These are phyloP conservation scores for Heterocephalus glaber DNA, from an alignment of 2,113 vertebrate species.

Conservation along the genomic window DNA sequence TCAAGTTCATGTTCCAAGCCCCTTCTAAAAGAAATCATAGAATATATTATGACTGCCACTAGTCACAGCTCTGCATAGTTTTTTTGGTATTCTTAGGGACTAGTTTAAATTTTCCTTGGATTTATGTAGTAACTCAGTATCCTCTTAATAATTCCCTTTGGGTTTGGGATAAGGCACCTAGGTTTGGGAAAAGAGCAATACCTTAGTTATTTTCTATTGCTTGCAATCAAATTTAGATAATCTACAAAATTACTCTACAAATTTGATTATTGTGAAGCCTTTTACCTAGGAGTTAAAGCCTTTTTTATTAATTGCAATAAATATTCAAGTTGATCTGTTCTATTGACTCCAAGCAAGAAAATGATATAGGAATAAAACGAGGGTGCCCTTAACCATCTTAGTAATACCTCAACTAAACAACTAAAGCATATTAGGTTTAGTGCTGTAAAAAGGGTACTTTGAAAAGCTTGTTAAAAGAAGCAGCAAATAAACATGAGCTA, in stretches of 20 bases:
- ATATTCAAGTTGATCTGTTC: not conserved
- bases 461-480: slow-evolving; percentile 19
- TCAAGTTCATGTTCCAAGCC: fast-evolving
- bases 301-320: slow-evolving; percentile 8
- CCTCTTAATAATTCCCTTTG: not conserved
- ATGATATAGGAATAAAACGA: slow-evolving; percentile 4
- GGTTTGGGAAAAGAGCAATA: not conserved
- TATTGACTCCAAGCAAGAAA: not conserved
- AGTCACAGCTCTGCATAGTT: not conserved
- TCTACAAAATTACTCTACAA: not conserved
- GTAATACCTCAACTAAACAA: not conserved
- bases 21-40: not conserved
- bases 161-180: not conserved
- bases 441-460: not conserved
- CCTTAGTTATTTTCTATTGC: not conserved
- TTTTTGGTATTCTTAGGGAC: not conserved
- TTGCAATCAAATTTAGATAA: slow-evolving; percentile 11
- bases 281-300: not conserved
- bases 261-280: not conserved
- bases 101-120: not conserved
- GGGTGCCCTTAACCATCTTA: not conserved
- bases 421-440: slow-evolving; percentile 7
- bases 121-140: not conserved
- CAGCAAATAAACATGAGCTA: not conserved
- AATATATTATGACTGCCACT: not conserved